Conservation (phyloP, 2,113 vertebrate genomes). For the Illadopsis cleaveri region DNA sequence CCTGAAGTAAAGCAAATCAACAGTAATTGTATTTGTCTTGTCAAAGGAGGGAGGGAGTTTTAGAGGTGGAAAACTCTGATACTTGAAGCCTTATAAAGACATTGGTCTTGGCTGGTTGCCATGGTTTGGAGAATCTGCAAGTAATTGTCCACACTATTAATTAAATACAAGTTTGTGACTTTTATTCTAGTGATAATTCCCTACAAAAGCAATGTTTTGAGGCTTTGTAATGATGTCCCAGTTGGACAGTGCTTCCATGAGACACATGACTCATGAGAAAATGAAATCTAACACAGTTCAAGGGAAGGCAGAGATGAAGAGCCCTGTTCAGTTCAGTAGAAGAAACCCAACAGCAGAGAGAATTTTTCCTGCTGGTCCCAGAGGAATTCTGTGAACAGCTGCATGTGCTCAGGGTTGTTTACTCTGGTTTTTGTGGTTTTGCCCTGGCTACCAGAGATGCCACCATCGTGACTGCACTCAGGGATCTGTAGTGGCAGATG, state of each 20-base stretch:
- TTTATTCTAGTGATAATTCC: constrained; percentile 14
- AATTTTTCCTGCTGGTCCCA: not conserved
- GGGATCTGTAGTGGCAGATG: not conserved
- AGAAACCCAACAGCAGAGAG: not conserved
- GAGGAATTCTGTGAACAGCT: not conserved
- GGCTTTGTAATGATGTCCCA: constrained; percentile 21
- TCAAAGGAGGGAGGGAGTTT: not conserved
- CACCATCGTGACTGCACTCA: not conserved
- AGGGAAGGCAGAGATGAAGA: not conserved
- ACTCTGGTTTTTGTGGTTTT: not conserved
- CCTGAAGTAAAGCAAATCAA: not conserved
- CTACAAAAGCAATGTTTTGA: not conserved
- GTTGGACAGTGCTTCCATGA: not conserved
- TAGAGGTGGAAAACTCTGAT: not conserved
- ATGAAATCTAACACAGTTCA: not conserved
- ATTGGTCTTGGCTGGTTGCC: not conserved
- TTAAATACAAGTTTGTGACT: not conserved
- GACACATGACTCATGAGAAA: constrained; percentile 18
- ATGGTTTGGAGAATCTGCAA: not conserved
- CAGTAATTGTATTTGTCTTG: not conserved
- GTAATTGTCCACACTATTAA: constrained; percentile 4
- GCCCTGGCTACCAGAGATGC: not conserved
- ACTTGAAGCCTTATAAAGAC: not conserved
- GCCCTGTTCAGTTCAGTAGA: not conserved
- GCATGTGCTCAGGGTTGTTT: not conserved